Evolutionary conservation across 2,888 invertebrate genomes (phyloP), one percentile per base, ranked within the genome.

Genomic region (Urechis unicinctus): DNA sequence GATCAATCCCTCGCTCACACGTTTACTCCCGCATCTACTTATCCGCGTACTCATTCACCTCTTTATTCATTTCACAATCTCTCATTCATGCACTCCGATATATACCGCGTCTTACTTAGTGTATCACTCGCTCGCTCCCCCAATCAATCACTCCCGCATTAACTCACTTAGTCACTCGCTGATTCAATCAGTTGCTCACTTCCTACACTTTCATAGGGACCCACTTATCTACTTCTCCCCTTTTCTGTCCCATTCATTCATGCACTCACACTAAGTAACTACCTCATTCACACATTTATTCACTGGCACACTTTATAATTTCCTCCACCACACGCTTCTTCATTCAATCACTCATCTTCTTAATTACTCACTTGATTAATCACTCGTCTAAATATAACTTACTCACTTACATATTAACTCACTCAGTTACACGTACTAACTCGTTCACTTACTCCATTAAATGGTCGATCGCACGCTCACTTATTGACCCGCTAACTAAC

Each of bases 231-330:
- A n/a, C n/a, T n/a, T n/a, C n/a, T n/a, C n/a, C n/a, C n/a, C n/a
- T n/a, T n/a, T n/a, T n/a, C n/a, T n/a, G n/a, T n/a, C n/a, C n/a
- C 13, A 48, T 48, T 48, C 13, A 48, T 48, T 26, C 48, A 48
- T 48, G 21, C 28, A 48, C 26, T 48, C 6, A 48, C 26, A 48
- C 26, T 48, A 24, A 48, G 21, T 48, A 5, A 48, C 6, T 48
- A 24, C 21, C 26, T 48, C 22, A 48, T 48, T 48, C 6, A 48
- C 26, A 25, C 48, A n/a, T n/a, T n/a, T n/a, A n/a, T n/a, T n/a
- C n/a, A n/a, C n/a, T n/a, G n/a, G n/a, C n/a, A n/a, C n/a, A 48
- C 26, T 48, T 28, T 25, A 9, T 48, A 5, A 48, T 48, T 48
- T 25, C 17, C 21, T 52, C 26, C n/a, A n/a, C 24, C 17, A 45